Conservation (phyloP, 2,888 invertebrate genomes). For the Torymus aiolomorphi region DNA sequence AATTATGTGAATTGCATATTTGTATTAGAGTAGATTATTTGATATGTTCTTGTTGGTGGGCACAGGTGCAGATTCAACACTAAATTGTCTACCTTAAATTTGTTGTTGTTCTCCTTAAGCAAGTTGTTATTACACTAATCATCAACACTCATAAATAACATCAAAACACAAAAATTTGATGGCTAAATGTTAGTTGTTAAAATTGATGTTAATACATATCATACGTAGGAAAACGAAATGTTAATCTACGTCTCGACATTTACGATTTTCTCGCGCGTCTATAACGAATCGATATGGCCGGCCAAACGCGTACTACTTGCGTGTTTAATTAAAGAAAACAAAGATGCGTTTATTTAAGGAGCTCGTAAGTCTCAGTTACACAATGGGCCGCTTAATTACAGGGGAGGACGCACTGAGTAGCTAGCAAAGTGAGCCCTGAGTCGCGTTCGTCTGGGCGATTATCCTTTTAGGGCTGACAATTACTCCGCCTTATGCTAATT, state of each 20-base stretch:
- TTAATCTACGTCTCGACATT: no score
- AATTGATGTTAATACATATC: constrained; percentile 11
- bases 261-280: no score
- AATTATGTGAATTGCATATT: neutral
- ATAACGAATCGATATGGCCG: neutral
- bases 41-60: neutral
- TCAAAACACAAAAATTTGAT: constrained; percentile 5
- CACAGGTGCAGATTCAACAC: no score
- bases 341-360: constrained; percentile 20
- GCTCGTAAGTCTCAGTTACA: neutral
- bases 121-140: constrained; percentile 1
- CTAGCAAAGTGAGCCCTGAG: neutral
- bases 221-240: neutral
- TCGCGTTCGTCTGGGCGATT: constrained; percentile 31
- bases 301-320: constrained; percentile 4
- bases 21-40: constrained; percentile 38
- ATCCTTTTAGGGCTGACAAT: constrained; percentile 8
- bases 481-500: constrained; percentile 44
- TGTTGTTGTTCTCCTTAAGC: no score
- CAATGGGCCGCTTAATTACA: constrained; percentile 1
- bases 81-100: no score
- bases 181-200: constrained; percentile 11
- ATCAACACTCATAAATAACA: neutral
- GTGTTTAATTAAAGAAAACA: constrained; percentile 35
- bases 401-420: neutral